phyloP scores from a whole-genome alignment of 2,797 vertebrate genomes.

The Pitangus sulphuratus region DNA sequence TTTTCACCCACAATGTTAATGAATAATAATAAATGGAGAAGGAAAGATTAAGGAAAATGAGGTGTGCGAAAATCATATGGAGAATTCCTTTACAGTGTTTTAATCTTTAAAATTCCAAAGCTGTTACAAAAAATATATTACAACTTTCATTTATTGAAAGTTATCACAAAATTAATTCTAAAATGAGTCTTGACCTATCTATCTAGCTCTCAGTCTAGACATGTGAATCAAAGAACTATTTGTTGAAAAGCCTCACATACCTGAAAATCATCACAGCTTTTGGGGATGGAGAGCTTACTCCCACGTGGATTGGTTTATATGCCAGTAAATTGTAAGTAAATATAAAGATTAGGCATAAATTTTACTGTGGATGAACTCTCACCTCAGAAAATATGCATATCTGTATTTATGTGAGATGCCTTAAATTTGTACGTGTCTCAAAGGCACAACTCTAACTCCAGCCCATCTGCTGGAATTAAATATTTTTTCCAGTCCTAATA shows the following conservation, averaged over 20 bases:
- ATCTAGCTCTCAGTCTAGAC: background rate
- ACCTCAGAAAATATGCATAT: background rate
- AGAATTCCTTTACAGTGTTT: background rate
- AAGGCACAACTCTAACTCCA: background rate
- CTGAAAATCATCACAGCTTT: background rate
- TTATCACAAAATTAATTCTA: background rate
- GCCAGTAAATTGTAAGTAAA: background rate
- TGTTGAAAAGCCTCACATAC: background rate
- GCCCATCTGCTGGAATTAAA: background rate
- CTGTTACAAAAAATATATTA: background rate
- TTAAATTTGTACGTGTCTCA: background rate
- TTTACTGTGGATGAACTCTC: background rate
- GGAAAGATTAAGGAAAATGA: background rate
- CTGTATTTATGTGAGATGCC: background rate
- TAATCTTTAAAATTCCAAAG: background rate
- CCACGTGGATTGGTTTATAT: background rate
- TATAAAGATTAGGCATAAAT: background rate
- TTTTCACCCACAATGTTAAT: background rate
- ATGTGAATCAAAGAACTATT: background rate
- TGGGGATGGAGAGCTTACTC: background rate
- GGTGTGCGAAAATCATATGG: background rate
- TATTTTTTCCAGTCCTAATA: background rate
- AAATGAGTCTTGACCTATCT: background rate
- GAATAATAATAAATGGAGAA: background rate
- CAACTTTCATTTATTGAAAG: background rate